phyloP scores from a whole-genome alignment of 2,797 vertebrate genomes.

The Acanthis flammea region DNA sequence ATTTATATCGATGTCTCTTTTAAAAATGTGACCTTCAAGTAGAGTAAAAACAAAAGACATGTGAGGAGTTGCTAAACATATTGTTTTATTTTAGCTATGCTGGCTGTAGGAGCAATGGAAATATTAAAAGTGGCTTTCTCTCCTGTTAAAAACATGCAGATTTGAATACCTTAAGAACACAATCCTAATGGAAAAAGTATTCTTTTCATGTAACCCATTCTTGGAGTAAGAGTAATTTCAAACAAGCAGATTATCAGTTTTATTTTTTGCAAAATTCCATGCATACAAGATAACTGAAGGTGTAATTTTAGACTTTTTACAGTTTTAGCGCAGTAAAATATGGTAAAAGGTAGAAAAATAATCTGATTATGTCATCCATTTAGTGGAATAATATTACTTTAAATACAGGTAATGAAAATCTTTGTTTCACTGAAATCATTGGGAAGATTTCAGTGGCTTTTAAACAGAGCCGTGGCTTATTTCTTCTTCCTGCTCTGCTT shows the following conservation, averaged over 20 bases:
- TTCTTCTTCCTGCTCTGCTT: not conserved
- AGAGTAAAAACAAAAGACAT: not conserved
- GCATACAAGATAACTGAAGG: not conserved
- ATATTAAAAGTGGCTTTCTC: not conserved
- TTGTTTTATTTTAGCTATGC: not conserved
- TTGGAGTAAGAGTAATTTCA: not conserved
- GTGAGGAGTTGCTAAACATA: not conserved
- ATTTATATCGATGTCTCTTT: not conserved
- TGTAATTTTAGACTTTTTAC: not conserved
- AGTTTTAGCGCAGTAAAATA: not conserved
- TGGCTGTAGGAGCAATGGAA: not conserved
- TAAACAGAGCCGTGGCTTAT: not conserved
- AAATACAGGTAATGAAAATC: not conserved
- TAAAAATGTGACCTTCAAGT: not conserved
- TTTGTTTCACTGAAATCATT: not conserved
- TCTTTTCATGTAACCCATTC: not conserved
- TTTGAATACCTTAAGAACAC: not conserved
- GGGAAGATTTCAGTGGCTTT: not conserved
- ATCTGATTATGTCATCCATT: not conserved
- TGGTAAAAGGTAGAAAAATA: not conserved
- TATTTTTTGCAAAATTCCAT: not conserved
- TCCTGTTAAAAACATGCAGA: not conserved
- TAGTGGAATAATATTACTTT: not conserved
- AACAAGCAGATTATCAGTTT: not conserved
- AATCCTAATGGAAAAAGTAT: not conserved